These are phyloP conservation scores for Muntiacus reevesi DNA, from an alignment of 2,113 vertebrate genomes.

Conservation along the genomic window DNA sequence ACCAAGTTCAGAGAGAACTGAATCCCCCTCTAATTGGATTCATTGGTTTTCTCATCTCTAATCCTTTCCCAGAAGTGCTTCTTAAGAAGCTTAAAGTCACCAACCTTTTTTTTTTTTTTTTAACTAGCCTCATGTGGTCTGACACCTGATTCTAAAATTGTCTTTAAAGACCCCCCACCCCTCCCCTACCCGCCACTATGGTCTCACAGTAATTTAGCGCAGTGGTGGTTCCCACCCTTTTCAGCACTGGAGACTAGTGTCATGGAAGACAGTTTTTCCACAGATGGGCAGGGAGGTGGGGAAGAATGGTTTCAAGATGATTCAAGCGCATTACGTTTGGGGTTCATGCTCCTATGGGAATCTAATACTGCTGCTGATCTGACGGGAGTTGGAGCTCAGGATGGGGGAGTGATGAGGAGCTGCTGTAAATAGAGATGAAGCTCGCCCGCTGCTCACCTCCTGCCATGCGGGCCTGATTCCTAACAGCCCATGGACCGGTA, in stretches of 20 bases:
- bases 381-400: neutral
- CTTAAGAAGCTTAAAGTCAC: neutral
- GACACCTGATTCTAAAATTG: neutral
- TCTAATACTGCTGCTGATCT: neutral
- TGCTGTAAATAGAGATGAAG: neutral
- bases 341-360: neutral
- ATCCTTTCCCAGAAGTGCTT: neutral
- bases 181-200: neutral
- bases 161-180: neutral
- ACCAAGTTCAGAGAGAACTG: neutral
- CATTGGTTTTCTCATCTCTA: neutral
- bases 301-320: neutral
- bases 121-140: neutral
- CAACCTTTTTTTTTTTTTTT: neutral
- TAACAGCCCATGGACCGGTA: neutral
- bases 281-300: neutral
- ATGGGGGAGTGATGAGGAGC: neutral
- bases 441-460: neutral
- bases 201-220: neutral
- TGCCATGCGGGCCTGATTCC: neutral
- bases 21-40: neutral
- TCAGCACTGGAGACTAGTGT: neutral
- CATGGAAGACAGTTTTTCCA: neutral
- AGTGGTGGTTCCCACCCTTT: neutral
- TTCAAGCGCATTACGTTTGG: neutral